phyloP scores from a whole-genome alignment of 2,797 vertebrate genomes.

The Acanthurus leucopareius region DNA sequence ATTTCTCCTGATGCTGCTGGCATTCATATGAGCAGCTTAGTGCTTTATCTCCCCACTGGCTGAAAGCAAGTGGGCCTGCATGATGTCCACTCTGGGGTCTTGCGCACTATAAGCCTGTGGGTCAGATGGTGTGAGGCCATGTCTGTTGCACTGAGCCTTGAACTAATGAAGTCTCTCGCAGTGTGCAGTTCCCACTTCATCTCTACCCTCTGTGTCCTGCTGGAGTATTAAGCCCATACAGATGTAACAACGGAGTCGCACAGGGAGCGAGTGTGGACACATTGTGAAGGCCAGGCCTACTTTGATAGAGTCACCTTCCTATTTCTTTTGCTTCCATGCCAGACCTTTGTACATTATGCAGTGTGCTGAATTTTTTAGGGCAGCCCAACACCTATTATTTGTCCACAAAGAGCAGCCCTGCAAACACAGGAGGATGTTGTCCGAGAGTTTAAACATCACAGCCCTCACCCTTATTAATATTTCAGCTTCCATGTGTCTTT shows the following conservation, averaged over 20 bases:
- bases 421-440: constrained; percentile 72
- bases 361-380: constrained; percentile 71
- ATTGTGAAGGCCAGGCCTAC: constrained; percentile 39
- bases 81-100: constrained; percentile 61
- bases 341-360: constrained; percentile 74
- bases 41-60: constrained; percentile 59
- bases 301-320: constrained; percentile 50
- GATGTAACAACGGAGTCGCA: constrained; percentile 36
- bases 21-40: constrained; percentile 75
- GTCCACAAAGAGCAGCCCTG: constrained; percentile 64
- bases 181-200: constrained; percentile 38
- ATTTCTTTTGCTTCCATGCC: constrained; percentile 47
- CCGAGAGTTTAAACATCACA: constrained; percentile 77
- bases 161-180: constrained; percentile 53
- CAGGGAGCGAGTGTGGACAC: constrained; percentile 39
- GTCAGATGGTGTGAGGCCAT: constrained; percentile 59
- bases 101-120: constrained; percentile 46
- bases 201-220: constrained; percentile 31
- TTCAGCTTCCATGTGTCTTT: constrained; percentile 62
- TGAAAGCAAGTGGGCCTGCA: constrained; percentile 52
- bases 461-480: constrained; percentile 68
- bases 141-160: constrained; percentile 56
- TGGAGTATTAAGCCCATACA: constrained; percentile 41
- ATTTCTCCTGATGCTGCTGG: constrained; percentile 67
- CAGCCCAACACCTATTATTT: constrained; percentile 68